Percentiles rank a stretch among this genome's conserved stretches.
Evolutionary conservation across 1,140 invertebrate species (phyloP).

Genomic region (Limonius californicus): DNA sequence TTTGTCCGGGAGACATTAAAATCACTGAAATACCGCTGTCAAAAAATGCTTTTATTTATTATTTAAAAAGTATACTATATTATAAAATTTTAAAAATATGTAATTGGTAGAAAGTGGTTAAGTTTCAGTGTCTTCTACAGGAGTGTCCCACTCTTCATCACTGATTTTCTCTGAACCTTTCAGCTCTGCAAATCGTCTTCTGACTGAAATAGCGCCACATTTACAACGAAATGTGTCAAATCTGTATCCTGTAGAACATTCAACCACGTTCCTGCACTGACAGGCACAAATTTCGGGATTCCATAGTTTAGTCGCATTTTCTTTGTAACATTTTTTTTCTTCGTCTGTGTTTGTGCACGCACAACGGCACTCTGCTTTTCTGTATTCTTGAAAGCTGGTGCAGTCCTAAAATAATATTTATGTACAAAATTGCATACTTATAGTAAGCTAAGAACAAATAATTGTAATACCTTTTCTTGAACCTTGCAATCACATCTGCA

Average conservation of each 20-base stretch:
- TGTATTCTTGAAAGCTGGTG: conserved; percentile 55
- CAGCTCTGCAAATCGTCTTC: conserved; percentile 22
- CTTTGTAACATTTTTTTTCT: conserved; percentile 52
- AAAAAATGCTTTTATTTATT: too few relatives aligned
- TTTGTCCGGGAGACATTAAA: too few relatives aligned
- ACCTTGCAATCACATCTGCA: conserved; percentile 60
- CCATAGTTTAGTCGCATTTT: conserved; percentile 56
- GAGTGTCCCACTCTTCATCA: too few relatives aligned
- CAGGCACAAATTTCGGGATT: conserved; percentile 57
- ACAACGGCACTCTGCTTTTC: conserved; percentile 55
- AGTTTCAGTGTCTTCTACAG: too few relatives aligned
- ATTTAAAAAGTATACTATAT: too few relatives aligned
- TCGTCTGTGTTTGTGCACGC: conserved; percentile 59
- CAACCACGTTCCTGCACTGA: conserved; percentile 51
- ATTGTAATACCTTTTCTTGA: conserved; percentile 49
- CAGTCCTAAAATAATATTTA: conserved; percentile 53
- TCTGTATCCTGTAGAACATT: conserved; percentile 57
- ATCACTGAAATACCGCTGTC: too few relatives aligned
- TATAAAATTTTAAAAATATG: too few relatives aligned
- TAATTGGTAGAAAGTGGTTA: too few relatives aligned
- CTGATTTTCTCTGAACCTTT: too few relatives aligned
- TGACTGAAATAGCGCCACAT: conserved; percentile 45
- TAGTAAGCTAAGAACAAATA: conserved; percentile 14
- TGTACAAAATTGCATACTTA: too few relatives aligned
- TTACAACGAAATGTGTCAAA: conserved; percentile 59